A percentile compares a stretch with the other conserved stretches of the same genome.
Evolutionary conservation across 1,140 invertebrate genomes (phyloP).

Genomic region (Melitaea cinxia): DNA sequence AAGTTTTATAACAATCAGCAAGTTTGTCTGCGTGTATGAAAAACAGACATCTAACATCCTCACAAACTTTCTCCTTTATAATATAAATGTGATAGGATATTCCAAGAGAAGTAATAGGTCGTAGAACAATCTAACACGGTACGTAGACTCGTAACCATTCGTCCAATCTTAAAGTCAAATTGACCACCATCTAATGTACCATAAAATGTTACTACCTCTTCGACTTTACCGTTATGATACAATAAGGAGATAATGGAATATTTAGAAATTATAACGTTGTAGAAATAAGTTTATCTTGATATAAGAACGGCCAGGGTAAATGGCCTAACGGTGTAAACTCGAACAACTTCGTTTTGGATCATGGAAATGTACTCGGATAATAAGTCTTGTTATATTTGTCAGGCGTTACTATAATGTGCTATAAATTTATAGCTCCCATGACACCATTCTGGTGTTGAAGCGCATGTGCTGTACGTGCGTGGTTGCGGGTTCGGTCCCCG

Average conservation of each 20-base stretch:
- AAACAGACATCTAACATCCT: too few species aligned
- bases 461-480: background rate
- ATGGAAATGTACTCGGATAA: constrained; percentile 1
- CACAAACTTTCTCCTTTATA: too few species aligned
- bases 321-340: constrained; percentile 24
- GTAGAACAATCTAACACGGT: too few species aligned
- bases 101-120: too few species aligned
- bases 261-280: constrained; percentile 7
- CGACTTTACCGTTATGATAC: background rate
- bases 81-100: too few species aligned
- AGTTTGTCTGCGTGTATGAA: too few species aligned
- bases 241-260: background rate
- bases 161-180: too few species aligned
- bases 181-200: too few species aligned
- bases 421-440: background rate
- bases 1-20: too few species aligned
- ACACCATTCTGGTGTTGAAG: background rate
- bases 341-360: background rate
- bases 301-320: constrained; percentile 15
- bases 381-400: background rate
- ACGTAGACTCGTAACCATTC: too few species aligned
- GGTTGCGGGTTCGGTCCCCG: too few species aligned
- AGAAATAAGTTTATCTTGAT: constrained; percentile 17
- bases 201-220: background rate
- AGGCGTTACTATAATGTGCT: background rate